Base-by-base conservation (phyloP, 1,140 invertebrate species). In the Papilio dardanus region DNA sequence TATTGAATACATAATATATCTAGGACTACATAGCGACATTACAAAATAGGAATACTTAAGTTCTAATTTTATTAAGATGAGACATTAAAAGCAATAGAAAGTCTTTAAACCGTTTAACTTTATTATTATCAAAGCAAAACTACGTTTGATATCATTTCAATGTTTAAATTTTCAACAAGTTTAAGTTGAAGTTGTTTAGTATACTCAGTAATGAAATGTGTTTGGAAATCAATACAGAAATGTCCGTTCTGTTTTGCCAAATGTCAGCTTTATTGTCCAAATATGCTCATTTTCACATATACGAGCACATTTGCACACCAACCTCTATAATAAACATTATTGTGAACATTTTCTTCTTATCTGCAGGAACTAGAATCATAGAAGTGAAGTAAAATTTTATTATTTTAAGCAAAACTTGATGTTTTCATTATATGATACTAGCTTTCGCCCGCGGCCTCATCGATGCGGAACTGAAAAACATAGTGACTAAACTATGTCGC, bases 231-330 rank as follows among this genome's bases (percentile, higher is more conserved):
- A 62, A 62, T 62, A 24, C 54, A 3, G 54, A 62, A 30, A 62
- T 30, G 10, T 62, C 10, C 24, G 54, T 62, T 62, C 54, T 14
- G 54, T 62, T 62, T 62, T 12, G 24, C 54, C 54, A 62, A 62
- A 62, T 28, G 54, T 30, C 54, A 28, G 54, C 21, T 62, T 62
- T 62, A 62, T 28, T 28, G 19, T 16, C 54, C 4, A 28, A 21
- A 62, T 28, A 62, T 4, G 54, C 54, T 28, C 54, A 62, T 62
- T 62, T 62, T 24, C 24, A 62, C 54, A 30, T 62, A 62, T 28
- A 62, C 14, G 54, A 62, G 24, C 54, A 62, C 54, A 28, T 62
- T 62, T 62, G 54, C 54, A 62, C 54, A 62, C 12, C 3, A 62
- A 30, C 28, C 24, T 58, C 50, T 62, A 62, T 50, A 50, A 50